These are phyloP conservation scores for Eristalis arbustorum DNA, from an alignment of 2,888 invertebrate species.

Conservation along the genomic window DNA sequence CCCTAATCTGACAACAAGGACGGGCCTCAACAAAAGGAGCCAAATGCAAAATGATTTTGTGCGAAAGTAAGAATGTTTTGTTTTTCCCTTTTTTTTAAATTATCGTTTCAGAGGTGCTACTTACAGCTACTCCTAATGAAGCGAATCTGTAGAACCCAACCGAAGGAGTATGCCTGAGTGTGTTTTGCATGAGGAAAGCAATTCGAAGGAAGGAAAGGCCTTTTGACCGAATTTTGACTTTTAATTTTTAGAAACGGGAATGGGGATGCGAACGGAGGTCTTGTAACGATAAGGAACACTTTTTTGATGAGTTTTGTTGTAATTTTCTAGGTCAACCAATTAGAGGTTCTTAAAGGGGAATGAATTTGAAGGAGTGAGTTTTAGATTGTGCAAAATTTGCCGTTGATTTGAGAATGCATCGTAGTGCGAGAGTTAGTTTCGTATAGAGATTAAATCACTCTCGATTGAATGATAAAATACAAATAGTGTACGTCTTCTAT, in stretches of 20 bases:
- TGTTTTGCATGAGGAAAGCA: not conserved
- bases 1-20: slow-evolving; percentile 51
- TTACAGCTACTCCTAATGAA: not conserved
- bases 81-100: not conserved
- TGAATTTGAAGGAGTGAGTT: not conserved
- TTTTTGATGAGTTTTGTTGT: not conserved
- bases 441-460: too few relatives aligned
- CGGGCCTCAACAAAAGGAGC: slow-evolving; percentile 32
- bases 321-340: not conserved
- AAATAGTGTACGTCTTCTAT: too few relatives aligned
- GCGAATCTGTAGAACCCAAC: not conserved
- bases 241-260: not conserved
- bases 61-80: slow-evolving; percentile 25
- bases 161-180: not conserved
- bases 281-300: not conserved
- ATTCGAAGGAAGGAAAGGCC: not conserved
- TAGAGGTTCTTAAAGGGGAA: not conserved
- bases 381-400: not conserved
- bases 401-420: not conserved
- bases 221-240: not conserved
- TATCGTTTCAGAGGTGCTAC: slow-evolving; percentile 16
- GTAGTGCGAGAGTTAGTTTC: too few relatives aligned
- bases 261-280: not conserved
- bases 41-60: slow-evolving; percentile 26
- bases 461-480: too few relatives aligned